Evolutionary conservation across 2,113 vertebrate genomes (phyloP), one percentile per base, ranked within the genome.

Genomic region (Rafetus swinhoei): DNA sequence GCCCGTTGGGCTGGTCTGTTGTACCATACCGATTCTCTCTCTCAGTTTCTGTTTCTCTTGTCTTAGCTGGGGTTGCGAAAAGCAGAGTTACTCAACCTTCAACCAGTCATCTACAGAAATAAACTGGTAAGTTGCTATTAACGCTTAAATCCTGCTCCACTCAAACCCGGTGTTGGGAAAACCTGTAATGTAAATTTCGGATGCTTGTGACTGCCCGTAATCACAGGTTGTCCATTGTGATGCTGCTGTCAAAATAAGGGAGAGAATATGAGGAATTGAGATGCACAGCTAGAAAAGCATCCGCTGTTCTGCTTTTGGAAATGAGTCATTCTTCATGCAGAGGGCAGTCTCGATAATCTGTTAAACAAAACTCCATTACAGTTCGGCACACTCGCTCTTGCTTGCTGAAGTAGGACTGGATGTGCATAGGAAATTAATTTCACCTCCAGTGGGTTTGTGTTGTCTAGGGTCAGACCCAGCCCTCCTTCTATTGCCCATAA

Each of bases 61-160:
- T 76, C 21, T 59, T 59, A 98, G 98, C 95, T 98, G 97, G 98
- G 98, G 98, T 95, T 98, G 98, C 2, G 94, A 95, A 2, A 98
- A 98, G 84, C 97, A 97, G 92, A 98, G 97, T 39, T 98, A 97
- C 87, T 97, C 97, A 0, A 19, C 12, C 0, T 98, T 98, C 97
- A 98, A 98, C 27, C 97, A 96, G 85, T 98, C 95, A 0, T 93
- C 98, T 35, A 92, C 96, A 0, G 94, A 97, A 88, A 98, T 98
- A 54, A 97, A 98, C 65, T 98, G 98, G 98, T 98, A 97, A 98
- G 98, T 80, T 5, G 10, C 3, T 54, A 0, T 8, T 27, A 52
- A 45, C 4, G 7, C 3, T 24, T 24, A 15, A 22, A 45, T 90
- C 0, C 2, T 18, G 92, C 11, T 87, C 9, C 24, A 81, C 56